Evolutionary conservation across 2,113 vertebrate species (phyloP).

Genomic region (Edolisoma coerulescens): DNA sequence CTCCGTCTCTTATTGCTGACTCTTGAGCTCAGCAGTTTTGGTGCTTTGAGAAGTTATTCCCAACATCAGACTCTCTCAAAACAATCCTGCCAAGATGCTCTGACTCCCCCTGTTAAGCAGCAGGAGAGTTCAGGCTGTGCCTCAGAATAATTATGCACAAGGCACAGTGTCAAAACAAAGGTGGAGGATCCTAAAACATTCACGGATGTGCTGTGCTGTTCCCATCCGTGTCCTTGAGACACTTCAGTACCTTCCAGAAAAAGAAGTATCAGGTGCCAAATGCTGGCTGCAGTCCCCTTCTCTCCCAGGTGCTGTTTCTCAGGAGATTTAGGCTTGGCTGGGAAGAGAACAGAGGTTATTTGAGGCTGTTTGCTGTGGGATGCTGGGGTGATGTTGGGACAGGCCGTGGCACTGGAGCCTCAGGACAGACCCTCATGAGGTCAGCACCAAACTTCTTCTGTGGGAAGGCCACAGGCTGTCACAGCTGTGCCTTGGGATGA

Average conservation of each 20-base stretch:
- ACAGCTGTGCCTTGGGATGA: too few relatives aligned
- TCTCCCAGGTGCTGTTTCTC: background rate
- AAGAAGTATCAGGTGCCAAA: background rate
- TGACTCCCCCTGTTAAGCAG: background rate
- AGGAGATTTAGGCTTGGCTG: background rate
- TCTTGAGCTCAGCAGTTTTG: background rate
- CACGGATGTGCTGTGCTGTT: background rate
- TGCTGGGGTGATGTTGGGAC: background rate
- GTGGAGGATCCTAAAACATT: background rate
- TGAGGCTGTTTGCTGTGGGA: background rate
- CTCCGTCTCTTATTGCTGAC: fast-evolving
- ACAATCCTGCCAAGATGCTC: background rate
- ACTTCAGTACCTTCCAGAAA: background rate
- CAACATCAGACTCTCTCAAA: background rate
- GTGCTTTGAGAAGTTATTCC: background rate
- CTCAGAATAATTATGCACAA: background rate
- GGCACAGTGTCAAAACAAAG: background rate
- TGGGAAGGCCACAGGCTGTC: background rate
- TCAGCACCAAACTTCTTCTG: background rate
- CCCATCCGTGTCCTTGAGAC: background rate
- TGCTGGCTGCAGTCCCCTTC: background rate
- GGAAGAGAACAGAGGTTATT: background rate
- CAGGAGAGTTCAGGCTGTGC: background rate
- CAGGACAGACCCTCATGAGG: background rate
- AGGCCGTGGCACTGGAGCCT: background rate